Conservation (phyloP, 2,797 vertebrate genomes). For the Coilia nasus region DNA sequence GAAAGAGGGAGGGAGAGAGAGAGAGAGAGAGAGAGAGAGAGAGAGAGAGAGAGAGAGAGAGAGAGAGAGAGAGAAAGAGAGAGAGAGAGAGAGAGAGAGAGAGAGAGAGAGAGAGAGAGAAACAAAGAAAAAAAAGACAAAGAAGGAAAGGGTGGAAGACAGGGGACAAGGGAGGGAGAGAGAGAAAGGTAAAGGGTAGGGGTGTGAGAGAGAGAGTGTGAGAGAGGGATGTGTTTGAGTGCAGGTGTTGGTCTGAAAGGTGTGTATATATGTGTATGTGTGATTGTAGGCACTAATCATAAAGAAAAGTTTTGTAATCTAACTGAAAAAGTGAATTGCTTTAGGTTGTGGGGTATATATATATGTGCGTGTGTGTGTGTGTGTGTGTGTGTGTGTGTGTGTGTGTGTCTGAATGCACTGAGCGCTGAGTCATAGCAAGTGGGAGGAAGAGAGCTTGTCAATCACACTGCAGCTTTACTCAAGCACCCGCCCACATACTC, state of each 20-base stretch:
- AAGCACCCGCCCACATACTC: background rate
- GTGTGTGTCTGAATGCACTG: background rate
- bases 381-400: too few relatives aligned
- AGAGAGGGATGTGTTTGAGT: background rate
- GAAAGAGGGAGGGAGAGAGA: background rate
- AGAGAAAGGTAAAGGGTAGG: background rate
- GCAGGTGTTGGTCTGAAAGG: background rate
- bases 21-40: background rate
- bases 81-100: too few relatives aligned
- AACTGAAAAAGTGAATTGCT: too few relatives aligned
- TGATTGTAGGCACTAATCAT: too few relatives aligned
- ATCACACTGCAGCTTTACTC: background rate
- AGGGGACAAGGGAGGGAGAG: too few relatives aligned
- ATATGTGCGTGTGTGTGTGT: too few relatives aligned
- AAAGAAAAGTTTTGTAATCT: too few relatives aligned
- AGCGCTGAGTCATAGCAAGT: constrained; percentile 3
- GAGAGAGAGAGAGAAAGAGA: background rate
- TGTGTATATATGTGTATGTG: too few relatives aligned
- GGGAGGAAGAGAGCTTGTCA: background rate
- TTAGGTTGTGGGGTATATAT: too few relatives aligned
- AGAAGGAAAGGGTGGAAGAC: too few relatives aligned
- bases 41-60: constrained; percentile 41
- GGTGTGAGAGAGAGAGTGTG: constrained; percentile 37
- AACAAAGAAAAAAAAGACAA: too few relatives aligned
- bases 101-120: too few relatives aligned